Conservation (phyloP, 2,888 invertebrate genomes). For the Dorcus hopei region DNA sequence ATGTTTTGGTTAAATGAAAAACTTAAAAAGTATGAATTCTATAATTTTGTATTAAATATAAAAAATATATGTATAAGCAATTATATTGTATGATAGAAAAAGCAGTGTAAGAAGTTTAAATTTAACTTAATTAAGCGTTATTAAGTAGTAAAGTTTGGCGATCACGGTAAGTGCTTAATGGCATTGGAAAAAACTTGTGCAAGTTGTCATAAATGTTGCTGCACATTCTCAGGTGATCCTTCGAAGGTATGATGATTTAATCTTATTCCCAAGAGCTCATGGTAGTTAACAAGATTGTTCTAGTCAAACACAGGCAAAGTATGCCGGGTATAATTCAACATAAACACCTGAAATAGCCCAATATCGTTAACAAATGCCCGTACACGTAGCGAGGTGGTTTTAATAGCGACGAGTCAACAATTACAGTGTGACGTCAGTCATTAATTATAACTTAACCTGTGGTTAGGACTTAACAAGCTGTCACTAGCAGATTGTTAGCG, state of each 20-base stretch:
- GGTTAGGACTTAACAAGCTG: conserved; percentile 55
- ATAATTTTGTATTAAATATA: too few species aligned
- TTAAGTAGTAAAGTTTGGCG: too few species aligned
- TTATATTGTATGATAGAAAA: too few species aligned
- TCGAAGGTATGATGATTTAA: conserved; percentile 12
- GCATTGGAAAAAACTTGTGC: too few species aligned
- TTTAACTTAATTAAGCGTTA: too few species aligned
- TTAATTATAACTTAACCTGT: conserved; percentile 55
- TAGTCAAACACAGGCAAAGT: conserved; percentile 11
- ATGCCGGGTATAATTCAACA: conserved; percentile 27
- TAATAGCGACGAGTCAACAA: conserved; percentile 52
- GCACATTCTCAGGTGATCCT: background rate
- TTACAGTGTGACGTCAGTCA: conserved; percentile 52
- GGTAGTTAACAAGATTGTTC: conserved; percentile 17
- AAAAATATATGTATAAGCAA: too few species aligned
- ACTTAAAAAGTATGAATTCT: too few species aligned
- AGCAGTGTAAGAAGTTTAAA: too few species aligned
- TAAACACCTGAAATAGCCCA: conserved; percentile 45
- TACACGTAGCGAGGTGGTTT: conserved; percentile 35
- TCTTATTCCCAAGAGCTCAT: conserved; percentile 9
- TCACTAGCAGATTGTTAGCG: conserved; percentile 53
- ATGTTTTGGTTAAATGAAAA: too few species aligned
- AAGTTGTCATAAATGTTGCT: background rate
- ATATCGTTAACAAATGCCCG: conserved; percentile 46
- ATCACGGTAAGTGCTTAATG: too few species aligned